phyloP scores from a whole-genome alignment of 2,888 invertebrate genomes.

The Sisyra terminalis region DNA sequence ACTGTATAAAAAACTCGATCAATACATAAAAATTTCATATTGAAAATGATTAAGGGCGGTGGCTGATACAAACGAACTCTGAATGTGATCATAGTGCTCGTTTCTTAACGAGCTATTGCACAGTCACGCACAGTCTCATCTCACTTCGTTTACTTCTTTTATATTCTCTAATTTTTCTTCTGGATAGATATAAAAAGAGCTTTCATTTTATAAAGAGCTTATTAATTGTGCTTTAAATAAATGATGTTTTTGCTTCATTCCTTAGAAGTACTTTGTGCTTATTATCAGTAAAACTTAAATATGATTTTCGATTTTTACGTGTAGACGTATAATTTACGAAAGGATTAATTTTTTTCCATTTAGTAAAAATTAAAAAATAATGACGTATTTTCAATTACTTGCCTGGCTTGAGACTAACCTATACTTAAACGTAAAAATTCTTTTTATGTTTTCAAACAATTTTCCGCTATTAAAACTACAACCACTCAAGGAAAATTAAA shows the following conservation, averaged over 20 bases:
- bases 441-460: background rate
- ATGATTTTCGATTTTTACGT: no score
- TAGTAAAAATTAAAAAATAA: no score
- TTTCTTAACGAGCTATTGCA: background rate
- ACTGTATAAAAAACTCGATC: constrained; percentile 28
- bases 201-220: constrained; percentile 6
- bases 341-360: no score
- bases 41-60: constrained; percentile 31
- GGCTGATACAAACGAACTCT: constrained; percentile 14
- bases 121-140: background rate
- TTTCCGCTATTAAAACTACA: no score
- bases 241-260: constrained; percentile 3
- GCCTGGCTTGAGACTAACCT: no score
- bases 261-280: background rate
- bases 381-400: no score
- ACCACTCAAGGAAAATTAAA: no score
- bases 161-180: constrained; percentile 7
- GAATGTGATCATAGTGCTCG: constrained; percentile 2
- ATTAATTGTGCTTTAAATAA: constrained; percentile 6
- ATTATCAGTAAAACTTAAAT: no score
- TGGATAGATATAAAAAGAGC: background rate
- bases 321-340: no score
- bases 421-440: background rate
- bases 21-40: constrained; percentile 34
- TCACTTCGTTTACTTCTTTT: constrained; percentile 3